Evolutionary conservation across 1,140 invertebrate species (phyloP), one percentile per base, ranked within the genome.

Genomic region (Pygmarrhopalites habei): DNA sequence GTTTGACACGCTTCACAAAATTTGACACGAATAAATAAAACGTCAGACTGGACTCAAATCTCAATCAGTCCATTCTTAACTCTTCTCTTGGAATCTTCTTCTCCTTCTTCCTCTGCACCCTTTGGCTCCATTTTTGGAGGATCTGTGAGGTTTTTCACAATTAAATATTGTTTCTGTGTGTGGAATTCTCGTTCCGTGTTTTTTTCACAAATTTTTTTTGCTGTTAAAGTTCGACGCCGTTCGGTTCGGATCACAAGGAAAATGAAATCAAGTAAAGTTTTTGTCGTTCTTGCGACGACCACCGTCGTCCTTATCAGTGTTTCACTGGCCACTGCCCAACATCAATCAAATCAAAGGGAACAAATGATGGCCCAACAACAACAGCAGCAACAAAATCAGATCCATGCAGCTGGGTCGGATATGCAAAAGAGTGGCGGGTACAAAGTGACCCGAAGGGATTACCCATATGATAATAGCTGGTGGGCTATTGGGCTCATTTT

Each of bases 401-500:
- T 28, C 25, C 49, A 52, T 14, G 14, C 5, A 7, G 23, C 3
- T 7, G 4, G n/a, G 28, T 5, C 32, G 32, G 49, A 52, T 52
- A 15, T 52, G 49, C 49, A 19, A 15, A 52, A 52, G 25, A 28
- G 23, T 7, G 49, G 23, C 4, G 49, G 49, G 23, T 14, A n/a
- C 14, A 4, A n/a, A 52, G 53, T 56, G 28, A 39, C 53, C 29
- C 5, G 35, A 15, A 29, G 53, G 53, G 53, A 56, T 21, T 56
- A 56, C 19, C 53, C 5, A n/a, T 56, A 56, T 41, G 53, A 35
- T 10, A 56, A 56, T 23, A 35, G 15, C 5, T 56, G 35, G 29
- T 35, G 29, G 53, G 53, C 35, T 21, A 56, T 56, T 23, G 53
- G 53, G 39, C 30, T 56, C 29, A 23, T 32, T 14, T 39, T 56